Percentiles rank a stretch among this genome's conserved stretches.
Conservation (phyloP, 2,113 vertebrate genomes). For the Prolemur simus region DNA sequence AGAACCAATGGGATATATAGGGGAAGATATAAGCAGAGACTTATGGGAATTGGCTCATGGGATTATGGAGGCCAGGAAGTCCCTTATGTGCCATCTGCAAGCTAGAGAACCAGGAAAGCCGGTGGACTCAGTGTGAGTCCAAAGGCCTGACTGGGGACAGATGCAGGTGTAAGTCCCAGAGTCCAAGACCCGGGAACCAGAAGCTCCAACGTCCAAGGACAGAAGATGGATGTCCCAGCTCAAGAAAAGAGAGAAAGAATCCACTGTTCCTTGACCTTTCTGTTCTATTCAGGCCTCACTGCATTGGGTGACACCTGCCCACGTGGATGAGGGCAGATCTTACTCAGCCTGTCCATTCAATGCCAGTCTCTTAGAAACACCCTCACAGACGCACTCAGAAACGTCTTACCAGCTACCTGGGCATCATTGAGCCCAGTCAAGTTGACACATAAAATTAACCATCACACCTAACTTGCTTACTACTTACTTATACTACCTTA, state of each 20-base stretch:
- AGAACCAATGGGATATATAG: neutral
- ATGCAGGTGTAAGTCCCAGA: neutral
- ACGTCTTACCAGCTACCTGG: neutral
- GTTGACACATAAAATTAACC: neutral
- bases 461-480: neutral
- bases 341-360: neutral
- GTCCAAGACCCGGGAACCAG: neutral
- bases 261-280: neutral
- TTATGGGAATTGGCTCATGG: neutral
- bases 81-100: neutral
- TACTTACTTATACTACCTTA: neutral
- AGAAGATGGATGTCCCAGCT: neutral
- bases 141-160: neutral
- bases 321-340: too few species aligned
- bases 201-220: neutral
- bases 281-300: neutral
- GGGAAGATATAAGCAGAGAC: neutral
- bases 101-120: neutral
- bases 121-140: neutral
- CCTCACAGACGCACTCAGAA: neutral
- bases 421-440: neutral
- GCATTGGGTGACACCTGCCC: neutral
- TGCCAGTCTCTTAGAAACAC: neutral
- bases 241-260: neutral
- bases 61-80: neutral